These are phyloP conservation scores for Vulpes vulpes DNA, from an alignment of 2,113 vertebrate species.

Conservation along the genomic window DNA sequence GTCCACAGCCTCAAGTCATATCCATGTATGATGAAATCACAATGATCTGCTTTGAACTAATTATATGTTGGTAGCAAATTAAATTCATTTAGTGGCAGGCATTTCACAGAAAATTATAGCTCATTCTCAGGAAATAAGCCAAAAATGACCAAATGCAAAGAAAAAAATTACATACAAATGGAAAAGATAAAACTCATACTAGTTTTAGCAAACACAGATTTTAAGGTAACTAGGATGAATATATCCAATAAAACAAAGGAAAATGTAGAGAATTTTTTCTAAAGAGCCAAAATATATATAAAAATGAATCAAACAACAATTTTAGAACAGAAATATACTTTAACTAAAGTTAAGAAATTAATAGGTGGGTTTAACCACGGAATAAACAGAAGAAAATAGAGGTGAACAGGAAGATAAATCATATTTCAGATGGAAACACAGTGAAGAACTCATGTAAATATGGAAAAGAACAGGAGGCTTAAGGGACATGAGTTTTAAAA, in stretches of 20 bases:
- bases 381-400: neutral
- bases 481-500: neutral
- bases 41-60: neutral
- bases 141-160: slow-evolving; percentile 26
- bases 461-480: neutral
- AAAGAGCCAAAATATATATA: neutral
- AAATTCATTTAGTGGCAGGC: neutral
- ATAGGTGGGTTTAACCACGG: neutral
- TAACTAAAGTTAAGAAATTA: neutral
- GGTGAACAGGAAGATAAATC: slow-evolving; percentile 4
- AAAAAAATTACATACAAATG: neutral
- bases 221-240: neutral
- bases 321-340: neutral
- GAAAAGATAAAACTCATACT: neutral
- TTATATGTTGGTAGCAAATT: neutral
- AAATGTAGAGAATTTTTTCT: neutral
- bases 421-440: neutral
- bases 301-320: neutral
- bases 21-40: neutral
- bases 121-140: neutral
- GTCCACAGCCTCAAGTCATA: neutral
- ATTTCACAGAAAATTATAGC: slow-evolving; percentile 22
- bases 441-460: slow-evolving; percentile 16
- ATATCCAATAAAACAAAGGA: neutral
- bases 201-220: neutral